Base-by-base conservation (phyloP, 2,113 vertebrate genomes). In the Talpa occidentalis region DNA sequence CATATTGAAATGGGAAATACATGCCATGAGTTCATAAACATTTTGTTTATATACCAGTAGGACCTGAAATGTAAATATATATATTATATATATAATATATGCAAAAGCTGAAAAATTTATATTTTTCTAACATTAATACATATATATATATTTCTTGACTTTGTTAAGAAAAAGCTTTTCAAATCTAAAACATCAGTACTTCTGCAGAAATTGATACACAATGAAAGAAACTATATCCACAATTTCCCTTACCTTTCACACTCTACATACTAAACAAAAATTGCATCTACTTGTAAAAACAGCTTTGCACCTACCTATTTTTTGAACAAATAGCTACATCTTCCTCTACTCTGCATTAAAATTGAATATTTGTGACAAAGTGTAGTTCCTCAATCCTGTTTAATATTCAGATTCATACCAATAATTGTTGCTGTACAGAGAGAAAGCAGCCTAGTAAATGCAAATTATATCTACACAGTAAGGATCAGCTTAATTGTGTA, bases 171-270 rank as follows among this genome's bases (percentile, higher is more conserved):
- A 96, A 28, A 7, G 26, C 30, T 22, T 84, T 92, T 72, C 21
- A 87, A 81, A 95, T 88, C 16, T 32, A 92, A 70, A 44, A 44
- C 60, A 66, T 86, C 19, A 37, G 47, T 67, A 44, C 7, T 80
- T 72, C 32, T 54, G 24, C 19, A 84, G 40, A 92, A 95, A 86
- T 21, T 91, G 70, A 80, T 79, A 88, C 1, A 19, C 12, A 69
- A 47, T 24, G 16, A 62, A 78, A 42, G 49, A 49, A 89, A 96
- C 91, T 62, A 37, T 64, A 93, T 83, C 80, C 28, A 90, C 35
- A 10, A 22, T 92, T 93, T 86, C 10, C 30, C n/a, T 83, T 89
- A 79, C 42, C 49, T 87, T 96, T 94, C 70, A 77, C 70, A 82
- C 6, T 82, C 80, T 80, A 60, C 42, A 73, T 40, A 89, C 24